These are phyloP conservation scores for Rhopalosiphum maidis DNA, from an alignment of 1,140 invertebrate species.

Conservation along the genomic window DNA sequence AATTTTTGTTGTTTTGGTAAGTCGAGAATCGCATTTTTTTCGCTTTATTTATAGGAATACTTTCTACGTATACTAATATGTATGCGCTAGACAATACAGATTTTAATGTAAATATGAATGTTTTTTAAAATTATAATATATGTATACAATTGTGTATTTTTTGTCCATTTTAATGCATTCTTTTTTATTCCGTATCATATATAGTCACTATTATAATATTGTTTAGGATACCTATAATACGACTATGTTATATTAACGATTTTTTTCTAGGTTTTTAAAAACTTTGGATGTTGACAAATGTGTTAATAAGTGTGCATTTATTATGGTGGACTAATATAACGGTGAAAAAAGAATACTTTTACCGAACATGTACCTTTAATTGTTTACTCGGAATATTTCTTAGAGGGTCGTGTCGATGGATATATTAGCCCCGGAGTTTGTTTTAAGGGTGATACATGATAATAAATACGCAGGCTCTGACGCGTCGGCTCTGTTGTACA, in stretches of 20 bases:
- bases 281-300: background rate
- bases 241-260: too few species aligned
- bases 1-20: too few species aligned
- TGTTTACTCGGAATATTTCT: background rate
- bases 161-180: background rate
- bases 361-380: background rate
- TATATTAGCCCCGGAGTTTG: background rate
- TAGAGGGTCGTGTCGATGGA: slow-evolving; percentile 1
- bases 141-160: background rate
- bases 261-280: background rate
- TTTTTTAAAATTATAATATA: background rate
- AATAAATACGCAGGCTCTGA: background rate
- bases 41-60: too few species aligned
- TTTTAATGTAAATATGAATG: background rate
- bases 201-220: background rate
- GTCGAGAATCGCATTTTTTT: too few species aligned
- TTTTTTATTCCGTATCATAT: background rate
- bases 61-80: too few species aligned
- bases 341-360: background rate
- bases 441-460: background rate
- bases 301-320: background rate
- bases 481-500: background rate
- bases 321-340: background rate
- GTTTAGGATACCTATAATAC: too few species aligned
- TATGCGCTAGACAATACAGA: background rate